Percentiles rank a stretch among this genome's conserved stretches.
phyloP scores from a whole-genome alignment of 1,140 invertebrate genomes.

The Zophobas morio region DNA sequence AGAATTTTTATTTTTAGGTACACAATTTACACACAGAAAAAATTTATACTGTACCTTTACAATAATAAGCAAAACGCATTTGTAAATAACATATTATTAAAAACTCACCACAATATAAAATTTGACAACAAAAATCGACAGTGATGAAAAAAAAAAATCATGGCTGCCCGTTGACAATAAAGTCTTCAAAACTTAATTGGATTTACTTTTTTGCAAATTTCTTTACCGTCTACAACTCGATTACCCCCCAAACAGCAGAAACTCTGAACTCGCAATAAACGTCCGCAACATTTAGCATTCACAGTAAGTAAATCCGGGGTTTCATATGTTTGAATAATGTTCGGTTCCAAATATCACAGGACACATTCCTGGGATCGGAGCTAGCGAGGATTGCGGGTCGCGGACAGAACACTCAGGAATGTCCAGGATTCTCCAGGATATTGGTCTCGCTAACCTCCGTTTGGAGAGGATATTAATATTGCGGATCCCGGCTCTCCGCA shows the following conservation, averaged over 20 bases:
- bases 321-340: conserved; percentile 57
- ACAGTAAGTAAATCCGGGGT: conserved; percentile 51
- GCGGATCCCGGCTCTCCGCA: conserved; percentile 2
- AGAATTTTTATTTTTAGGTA: too few species aligned
- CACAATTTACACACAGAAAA: too few species aligned
- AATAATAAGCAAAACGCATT: too few species aligned
- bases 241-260: neutral
- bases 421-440: conserved; percentile 58
- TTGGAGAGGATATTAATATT: conserved; percentile 53
- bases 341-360: conserved; percentile 53
- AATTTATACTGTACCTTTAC: too few species aligned
- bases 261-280: conserved; percentile 42
- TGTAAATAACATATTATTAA: too few species aligned
- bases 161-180: too few species aligned
- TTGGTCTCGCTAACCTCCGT: conserved; percentile 56
- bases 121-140: too few species aligned
- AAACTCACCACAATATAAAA: too few species aligned
- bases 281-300: conserved; percentile 39
- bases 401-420: conserved; percentile 57
- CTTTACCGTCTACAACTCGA: neutral
- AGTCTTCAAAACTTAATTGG: neutral
- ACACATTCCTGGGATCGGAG: conserved; percentile 55
- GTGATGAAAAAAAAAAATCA: too few species aligned
- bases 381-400: conserved; percentile 58
- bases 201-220: neutral